Percentiles rank a stretch among this genome's conserved stretches.
Evolutionary conservation across 2,797 vertebrate species (phyloP).

Genomic region (Podargus strigoides): DNA sequence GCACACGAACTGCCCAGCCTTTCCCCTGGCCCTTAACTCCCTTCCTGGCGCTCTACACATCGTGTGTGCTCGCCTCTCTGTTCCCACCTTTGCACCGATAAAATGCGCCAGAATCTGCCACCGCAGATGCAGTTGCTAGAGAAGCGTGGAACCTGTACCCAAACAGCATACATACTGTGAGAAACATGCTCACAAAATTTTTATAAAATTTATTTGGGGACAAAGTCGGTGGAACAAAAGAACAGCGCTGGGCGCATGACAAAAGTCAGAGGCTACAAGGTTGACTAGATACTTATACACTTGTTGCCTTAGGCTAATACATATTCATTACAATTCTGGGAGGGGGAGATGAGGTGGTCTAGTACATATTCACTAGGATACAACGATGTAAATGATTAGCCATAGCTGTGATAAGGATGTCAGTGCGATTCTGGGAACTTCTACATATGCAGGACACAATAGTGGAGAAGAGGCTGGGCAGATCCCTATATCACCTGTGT

Average conservation of each 20-base stretch:
- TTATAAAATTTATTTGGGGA: too few species aligned
- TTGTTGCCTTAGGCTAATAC: too few species aligned
- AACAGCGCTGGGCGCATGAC: too few species aligned
- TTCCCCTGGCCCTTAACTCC: too few species aligned
- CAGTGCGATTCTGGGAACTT: neutral
- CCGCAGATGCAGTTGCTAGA: neutral
- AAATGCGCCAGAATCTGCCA: neutral
- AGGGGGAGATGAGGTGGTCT: too few species aligned
- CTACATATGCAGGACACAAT: rapidly evolving
- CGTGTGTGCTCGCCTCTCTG: neutral
- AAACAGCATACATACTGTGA: rapidly evolving
- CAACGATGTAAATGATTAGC: neutral
- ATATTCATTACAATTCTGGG: too few species aligned
- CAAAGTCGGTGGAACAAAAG: too few species aligned
- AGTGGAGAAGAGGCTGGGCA: neutral
- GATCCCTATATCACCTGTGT: neutral
- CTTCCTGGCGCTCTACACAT: too few species aligned
- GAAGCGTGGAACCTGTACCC: neutral
- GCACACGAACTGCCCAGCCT: neutral
- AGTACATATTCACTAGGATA: too few species aligned
- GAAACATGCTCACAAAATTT: too few species aligned
- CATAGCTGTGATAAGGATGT: neutral
- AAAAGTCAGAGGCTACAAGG: too few species aligned
- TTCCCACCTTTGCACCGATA: neutral
- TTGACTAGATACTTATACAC: too few species aligned